A percentile compares a stretch with the other conserved stretches of the same genome.
phyloP scores from a whole-genome alignment of 2,113 vertebrate genomes.

The Oceanodroma tethys region DNA sequence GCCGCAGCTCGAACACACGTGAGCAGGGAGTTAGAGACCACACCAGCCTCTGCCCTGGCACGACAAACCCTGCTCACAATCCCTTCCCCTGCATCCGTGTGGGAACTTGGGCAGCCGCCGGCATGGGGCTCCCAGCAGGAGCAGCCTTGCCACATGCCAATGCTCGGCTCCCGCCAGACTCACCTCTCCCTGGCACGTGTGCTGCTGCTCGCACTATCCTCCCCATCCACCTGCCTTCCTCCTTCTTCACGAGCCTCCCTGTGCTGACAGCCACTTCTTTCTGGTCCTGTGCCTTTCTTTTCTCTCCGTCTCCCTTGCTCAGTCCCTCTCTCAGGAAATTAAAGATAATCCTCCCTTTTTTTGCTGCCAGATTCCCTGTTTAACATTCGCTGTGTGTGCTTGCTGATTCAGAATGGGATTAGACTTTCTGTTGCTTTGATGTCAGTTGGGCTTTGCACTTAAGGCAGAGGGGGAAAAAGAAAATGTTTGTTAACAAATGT shows the following conservation, averaged over 20 bases:
- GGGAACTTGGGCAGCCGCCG: neutral
- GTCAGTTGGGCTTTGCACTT: slow-evolving; percentile 54
- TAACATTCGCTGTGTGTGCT: slow-evolving; percentile 62
- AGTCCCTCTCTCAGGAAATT: slow-evolving; percentile 59
- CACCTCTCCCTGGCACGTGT: neutral
- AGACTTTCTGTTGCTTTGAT: slow-evolving; percentile 66
- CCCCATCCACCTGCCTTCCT: accelerated
- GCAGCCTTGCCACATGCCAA: neutral
- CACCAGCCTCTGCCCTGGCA: neutral
- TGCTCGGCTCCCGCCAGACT: accelerated
- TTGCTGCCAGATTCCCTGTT: slow-evolving; percentile 47
- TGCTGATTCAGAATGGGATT: slow-evolving; percentile 62
- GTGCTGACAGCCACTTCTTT: neutral
- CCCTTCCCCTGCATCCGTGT: neutral
- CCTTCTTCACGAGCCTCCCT: neutral
- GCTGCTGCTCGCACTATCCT: neutral
- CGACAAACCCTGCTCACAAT: neutral
- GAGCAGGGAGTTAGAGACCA: neutral
- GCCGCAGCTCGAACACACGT: accelerated
- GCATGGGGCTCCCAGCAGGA: neutral
- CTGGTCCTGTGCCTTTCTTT: slow-evolving; percentile 8
- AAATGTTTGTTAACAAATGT: neutral
- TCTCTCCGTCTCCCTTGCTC: neutral
- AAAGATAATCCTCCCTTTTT: slow-evolving; percentile 58
- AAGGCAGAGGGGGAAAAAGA: neutral